These are phyloP conservation scores for Marronus borbonicus DNA, from an alignment of 2,888 invertebrate genomes.

Conservation along the genomic window DNA sequence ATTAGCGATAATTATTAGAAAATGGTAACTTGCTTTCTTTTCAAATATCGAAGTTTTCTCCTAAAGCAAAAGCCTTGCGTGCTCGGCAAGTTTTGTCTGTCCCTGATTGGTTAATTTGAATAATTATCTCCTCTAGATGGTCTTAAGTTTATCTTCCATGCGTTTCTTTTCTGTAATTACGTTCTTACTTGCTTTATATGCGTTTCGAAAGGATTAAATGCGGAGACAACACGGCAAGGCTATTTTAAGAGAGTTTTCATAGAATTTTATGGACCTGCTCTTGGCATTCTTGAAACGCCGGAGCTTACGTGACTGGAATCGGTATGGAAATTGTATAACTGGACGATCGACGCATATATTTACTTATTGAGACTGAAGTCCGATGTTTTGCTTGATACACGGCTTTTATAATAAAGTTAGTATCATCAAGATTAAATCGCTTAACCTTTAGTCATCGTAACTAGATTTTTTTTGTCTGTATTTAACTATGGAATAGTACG, in stretches of 20 bases:
- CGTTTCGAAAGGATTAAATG: too few relatives aligned
- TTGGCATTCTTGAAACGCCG: background rate
- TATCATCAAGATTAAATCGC: too few relatives aligned
- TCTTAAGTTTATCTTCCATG: background rate
- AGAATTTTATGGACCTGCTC: conserved; percentile 2
- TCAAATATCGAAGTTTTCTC: background rate
- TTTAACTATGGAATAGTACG: background rate
- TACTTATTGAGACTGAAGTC: too few relatives aligned
- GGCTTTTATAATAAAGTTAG: too few relatives aligned
- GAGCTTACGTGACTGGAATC: conserved; percentile 1
- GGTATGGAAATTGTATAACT: conserved; percentile 6
- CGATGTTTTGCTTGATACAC: too few relatives aligned
- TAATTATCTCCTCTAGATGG: background rate
- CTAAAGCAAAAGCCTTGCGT: background rate
- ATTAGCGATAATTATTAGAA: background rate
- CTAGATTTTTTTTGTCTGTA: too few relatives aligned
- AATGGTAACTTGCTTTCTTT: background rate
- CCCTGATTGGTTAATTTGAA: background rate
- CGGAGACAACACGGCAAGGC: background rate
- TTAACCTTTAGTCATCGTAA: too few relatives aligned
- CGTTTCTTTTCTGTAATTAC: too few relatives aligned
- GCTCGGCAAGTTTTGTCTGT: background rate
- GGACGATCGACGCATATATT: background rate
- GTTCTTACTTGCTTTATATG: too few relatives aligned
- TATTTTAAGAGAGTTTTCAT: conserved; percentile 8